These are phyloP conservation scores for Zeuzera pyrina DNA, from an alignment of 2,888 invertebrate species.

Conservation along the genomic window DNA sequence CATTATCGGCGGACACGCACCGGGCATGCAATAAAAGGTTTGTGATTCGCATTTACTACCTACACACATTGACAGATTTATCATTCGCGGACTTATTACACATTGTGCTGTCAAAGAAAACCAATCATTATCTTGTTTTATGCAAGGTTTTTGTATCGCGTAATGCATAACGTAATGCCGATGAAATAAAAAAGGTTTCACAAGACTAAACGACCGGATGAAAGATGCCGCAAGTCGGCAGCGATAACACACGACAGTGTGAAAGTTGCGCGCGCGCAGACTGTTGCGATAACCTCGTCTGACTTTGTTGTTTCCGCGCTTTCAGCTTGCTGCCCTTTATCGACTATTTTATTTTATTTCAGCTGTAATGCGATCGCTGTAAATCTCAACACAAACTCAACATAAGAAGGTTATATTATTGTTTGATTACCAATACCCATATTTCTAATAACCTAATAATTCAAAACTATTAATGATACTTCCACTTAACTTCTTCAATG, in stretches of 20 bases:
- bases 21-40: conserved; percentile 52
- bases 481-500: no score
- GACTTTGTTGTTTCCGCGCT: conserved; percentile 36
- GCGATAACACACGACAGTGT: conserved; percentile 35
- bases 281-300: conserved; percentile 42
- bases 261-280: conserved; percentile 40
- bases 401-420: no score
- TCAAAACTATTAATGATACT: no score
- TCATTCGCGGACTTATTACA: conserved; percentile 29
- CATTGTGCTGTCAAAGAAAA: conserved; percentile 24
- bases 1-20: conserved; percentile 62
- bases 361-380: no score
- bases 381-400: no score
- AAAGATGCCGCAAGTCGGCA: conserved; percentile 26
- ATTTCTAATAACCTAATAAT: no score
- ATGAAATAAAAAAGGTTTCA: no score
- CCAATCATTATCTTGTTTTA: conserved; percentile 19
- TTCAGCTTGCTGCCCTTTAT: conserved; percentile 26
- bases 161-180: conserved; percentile 11
- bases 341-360: no score
- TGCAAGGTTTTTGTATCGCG: conserved; percentile 5
- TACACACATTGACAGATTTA: conserved; percentile 37
- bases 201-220: conserved; percentile 18
- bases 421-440: no score
- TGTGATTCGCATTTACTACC: conserved; percentile 36